Base-by-base conservation (phyloP, 2,888 invertebrate genomes). In the Scaptomyza reducta region DNA sequence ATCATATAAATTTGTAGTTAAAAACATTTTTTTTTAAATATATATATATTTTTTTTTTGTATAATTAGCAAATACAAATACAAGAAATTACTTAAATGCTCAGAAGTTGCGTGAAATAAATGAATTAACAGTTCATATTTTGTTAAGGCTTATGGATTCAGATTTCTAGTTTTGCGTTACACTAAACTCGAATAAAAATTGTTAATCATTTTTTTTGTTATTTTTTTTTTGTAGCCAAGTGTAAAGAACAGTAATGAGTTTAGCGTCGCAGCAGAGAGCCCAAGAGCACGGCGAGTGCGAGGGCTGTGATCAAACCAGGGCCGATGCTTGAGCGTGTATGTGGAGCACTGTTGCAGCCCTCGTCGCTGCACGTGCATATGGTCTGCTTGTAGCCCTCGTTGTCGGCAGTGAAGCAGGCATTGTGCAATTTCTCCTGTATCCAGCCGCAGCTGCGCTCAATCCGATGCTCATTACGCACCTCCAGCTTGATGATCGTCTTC, bases 401-500 rank as follows among this genome's bases (percentile, higher is more conserved):
- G 89, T 94, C 94, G 0, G 93, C 93, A 62, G 92, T 93, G 88
- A 93, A 94, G 87, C 95, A 95, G 16, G 91, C 91, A 31, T 90
- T 91, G 6, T 73, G 79, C 4, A 50, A 7, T 50, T 67, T 77
- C 59, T 86, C 83, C 57, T 57, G 42, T 4, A 89, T 66, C 94
- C 94, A 95, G 51, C 95, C 95, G 74, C 95, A 95, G 61, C 92
- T 92, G 10, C 95, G 92, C 2, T 92, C 92, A 13, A 94, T 91
- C 11, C 94, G 69, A 71, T 71, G 77, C 61, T 90, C 89, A 90
- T 93, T 92, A 88, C 55, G 83, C 0, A 82, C 74, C 0, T 89
- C 80, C 94, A 95, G 93, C 77, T 93, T 94, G 80, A 95, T 93
- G 0, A 93, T 92, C 42, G 95, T 94, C 91, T 95, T 96, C 57